These are phyloP conservation scores for Centrocercus urophasianus DNA, from an alignment of 2,113 vertebrate genomes.

Conservation along the genomic window DNA sequence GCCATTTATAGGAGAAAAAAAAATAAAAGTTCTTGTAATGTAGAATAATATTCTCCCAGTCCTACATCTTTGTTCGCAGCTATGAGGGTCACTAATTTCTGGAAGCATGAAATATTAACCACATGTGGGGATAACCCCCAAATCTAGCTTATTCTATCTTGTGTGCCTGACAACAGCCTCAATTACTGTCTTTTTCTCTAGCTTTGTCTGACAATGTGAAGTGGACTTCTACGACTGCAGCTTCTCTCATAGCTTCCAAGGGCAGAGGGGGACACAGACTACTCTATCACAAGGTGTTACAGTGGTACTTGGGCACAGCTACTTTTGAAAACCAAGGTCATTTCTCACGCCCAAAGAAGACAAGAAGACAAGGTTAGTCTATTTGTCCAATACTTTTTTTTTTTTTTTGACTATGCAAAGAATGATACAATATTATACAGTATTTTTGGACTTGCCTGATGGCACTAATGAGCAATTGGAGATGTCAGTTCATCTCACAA, in stretches of 20 bases:
- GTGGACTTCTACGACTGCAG: not conserved
- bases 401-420: not conserved
- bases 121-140: rapidly evolving
- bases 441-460: not conserved
- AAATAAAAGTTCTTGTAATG: not conserved
- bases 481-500: not conserved
- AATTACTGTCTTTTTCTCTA: not conserved
- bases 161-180: not conserved
- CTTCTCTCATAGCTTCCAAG: not conserved
- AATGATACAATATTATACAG: not conserved
- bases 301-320: not conserved
- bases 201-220: not conserved
- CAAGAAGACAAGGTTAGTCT: not conserved
- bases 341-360: not conserved
- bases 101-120: not conserved
- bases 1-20: not conserved
- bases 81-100: not conserved
- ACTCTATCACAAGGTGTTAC: not conserved
- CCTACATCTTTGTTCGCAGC: not conserved
- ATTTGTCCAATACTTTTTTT: not conserved
- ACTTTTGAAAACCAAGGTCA: not conserved
- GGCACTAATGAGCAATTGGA: not conserved
- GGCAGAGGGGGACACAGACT: not conserved
- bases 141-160: not conserved
- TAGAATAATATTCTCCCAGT: not conserved